Percentiles rank a stretch among this genome's conserved stretches.
Conservation (phyloP, 2,888 invertebrate genomes). For the Drosophila seclusa region DNA sequence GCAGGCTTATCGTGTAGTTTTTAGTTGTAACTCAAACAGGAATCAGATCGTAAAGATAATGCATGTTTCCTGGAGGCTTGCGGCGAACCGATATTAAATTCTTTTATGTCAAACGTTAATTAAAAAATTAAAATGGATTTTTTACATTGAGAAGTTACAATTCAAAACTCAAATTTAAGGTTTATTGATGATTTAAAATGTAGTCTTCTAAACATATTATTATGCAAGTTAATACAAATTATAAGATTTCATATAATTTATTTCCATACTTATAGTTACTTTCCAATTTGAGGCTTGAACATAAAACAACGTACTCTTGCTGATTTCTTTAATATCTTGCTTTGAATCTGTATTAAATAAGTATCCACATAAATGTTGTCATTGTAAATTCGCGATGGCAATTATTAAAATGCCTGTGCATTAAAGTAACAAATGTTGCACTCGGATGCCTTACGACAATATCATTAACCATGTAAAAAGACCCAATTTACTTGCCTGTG, state of each 20-base stretch:
- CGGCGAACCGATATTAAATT: background rate
- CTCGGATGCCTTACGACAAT: constrained; percentile 52
- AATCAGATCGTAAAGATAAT: constrained; percentile 32
- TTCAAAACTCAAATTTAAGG: background rate
- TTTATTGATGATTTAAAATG: background rate
- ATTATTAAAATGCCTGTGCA: constrained; percentile 39
- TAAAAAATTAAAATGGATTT: fast-evolving
- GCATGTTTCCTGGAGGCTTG: background rate
- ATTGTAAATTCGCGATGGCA: constrained; percentile 29
- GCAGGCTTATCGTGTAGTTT: background rate
- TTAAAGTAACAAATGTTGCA: constrained; percentile 46
- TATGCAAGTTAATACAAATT: background rate
- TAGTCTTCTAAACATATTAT: background rate
- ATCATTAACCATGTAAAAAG: constrained; percentile 48
- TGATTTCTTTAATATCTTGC: background rate
- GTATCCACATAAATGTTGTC: constrained; percentile 7
- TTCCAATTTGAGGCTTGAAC: background rate
- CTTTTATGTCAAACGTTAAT: background rate
- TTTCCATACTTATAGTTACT: background rate
- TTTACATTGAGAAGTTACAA: background rate
- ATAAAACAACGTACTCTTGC: background rate
- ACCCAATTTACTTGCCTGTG: constrained; percentile 43
- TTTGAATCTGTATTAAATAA: constrained; percentile 1
- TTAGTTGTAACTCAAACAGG: constrained; percentile 11
- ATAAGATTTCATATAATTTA: background rate